phyloP scores from a whole-genome alignment of 2,797 vertebrate genomes.

The Muscicapa striata region DNA sequence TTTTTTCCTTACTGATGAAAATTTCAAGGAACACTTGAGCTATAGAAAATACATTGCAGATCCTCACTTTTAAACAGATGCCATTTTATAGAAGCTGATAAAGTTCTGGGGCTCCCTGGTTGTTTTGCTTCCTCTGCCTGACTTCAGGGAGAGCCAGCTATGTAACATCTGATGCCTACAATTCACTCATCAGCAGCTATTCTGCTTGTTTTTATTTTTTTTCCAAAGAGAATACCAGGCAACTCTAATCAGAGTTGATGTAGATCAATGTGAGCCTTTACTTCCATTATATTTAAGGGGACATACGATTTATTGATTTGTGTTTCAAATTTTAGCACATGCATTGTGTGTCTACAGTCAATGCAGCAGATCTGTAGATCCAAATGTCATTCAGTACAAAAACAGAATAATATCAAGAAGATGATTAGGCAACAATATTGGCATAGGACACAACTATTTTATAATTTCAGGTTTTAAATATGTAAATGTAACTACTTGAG shows the following conservation, averaged over 20 bases:
- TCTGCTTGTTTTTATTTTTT: background rate
- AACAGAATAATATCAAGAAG: background rate
- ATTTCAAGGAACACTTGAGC: background rate
- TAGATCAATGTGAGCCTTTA: constrained; percentile 34
- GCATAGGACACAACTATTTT: background rate
- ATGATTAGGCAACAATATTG: background rate
- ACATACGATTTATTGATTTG: constrained; percentile 49
- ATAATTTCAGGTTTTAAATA: background rate
- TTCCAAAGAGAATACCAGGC: background rate
- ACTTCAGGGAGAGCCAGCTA: background rate
- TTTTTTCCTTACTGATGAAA: background rate
- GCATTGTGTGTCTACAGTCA: background rate
- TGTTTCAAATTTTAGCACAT: constrained; percentile 35
- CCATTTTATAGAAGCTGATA: background rate
- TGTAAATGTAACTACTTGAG: background rate
- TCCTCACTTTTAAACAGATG: background rate
- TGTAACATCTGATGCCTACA: background rate
- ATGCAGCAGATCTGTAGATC: background rate
- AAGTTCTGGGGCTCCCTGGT: background rate
- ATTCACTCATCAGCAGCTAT: background rate
- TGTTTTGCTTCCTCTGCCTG: background rate
- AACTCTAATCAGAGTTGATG: constrained; percentile 34
- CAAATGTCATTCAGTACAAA: background rate
- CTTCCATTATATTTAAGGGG: constrained; percentile 38
- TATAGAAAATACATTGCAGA: background rate